Evolutionary conservation across 2,113 vertebrate species (phyloP), one percentile per base, ranked within the genome.

Genomic region (Nansenia antarctica): DNA sequence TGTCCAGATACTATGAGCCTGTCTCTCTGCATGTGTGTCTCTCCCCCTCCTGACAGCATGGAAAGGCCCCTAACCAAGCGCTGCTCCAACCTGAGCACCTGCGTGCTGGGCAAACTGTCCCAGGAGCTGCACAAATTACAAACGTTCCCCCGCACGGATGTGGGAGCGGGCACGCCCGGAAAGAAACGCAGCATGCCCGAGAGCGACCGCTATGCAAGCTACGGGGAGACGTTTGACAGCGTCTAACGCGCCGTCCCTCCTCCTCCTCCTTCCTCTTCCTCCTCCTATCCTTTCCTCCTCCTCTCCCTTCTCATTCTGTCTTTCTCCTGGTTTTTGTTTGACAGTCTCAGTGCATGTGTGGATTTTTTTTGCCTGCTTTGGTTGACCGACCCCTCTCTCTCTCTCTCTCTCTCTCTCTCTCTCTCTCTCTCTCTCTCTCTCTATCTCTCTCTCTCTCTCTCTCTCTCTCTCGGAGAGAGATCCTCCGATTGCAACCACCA

Each of bases 71-170:
- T 94, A 91, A 88, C 93, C 92, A 96, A 98, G 90, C 93, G 93
- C 83, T 97, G 94, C 91, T 93, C 94, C 92, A 95, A 92, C 90
- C 94, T 96, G 91, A 97, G 95, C 90, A 95, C 94, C 92, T 95
- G 94, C 77, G 90, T 95, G 80, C 81, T 96, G 92, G 92, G 94
- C 62, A 94, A 95, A 89, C 91, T 95, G 84, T 94, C 92, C 73
- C 94, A 96, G 91, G 93, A 96, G 75, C 88, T 96, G 87, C 96
- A 94, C 92, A 96, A 95, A 89, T 88, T 96, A 91, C 94, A 95
- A 86, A 92, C 89, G 47, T 95, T 94, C 88, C 94, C 94, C 85
- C 93, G 93, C 85, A 95, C 94, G 70, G 93, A 96, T 84, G 95
- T 96, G 73, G 92, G 96, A 80, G 88, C 94, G 63, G 93, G 94